Evolutionary conservation across 2,113 vertebrate genomes (phyloP).

Genomic region (Psittacus erithacus): DNA sequence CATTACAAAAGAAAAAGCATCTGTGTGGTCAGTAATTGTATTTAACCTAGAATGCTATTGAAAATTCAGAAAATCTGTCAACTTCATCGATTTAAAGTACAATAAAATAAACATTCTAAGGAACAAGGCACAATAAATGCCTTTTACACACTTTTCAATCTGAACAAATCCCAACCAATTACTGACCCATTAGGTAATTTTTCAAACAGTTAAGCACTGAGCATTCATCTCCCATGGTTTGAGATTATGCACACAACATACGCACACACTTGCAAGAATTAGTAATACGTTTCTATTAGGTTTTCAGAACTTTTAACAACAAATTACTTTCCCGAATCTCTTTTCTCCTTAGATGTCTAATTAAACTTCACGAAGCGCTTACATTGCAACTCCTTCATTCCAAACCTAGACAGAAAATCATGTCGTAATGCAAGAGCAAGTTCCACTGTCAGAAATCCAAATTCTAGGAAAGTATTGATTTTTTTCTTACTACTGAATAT

Average conservation of each 20-base stretch:
- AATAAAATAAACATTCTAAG: background rate
- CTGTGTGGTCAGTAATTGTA: slow-evolving; percentile 1
- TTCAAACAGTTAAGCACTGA: background rate
- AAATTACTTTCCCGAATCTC: background rate
- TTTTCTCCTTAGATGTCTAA: background rate
- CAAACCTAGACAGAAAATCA: background rate
- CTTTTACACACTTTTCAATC: background rate
- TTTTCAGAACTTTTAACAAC: background rate
- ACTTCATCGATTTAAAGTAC: background rate
- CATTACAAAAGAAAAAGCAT: background rate
- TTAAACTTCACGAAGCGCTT: background rate
- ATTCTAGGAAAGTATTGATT: background rate
- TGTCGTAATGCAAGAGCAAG: background rate
- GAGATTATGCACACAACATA: background rate
- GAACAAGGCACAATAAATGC: background rate
- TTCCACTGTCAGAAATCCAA: background rate
- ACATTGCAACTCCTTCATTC: background rate
- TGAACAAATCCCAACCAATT: background rate
- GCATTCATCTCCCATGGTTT: background rate
- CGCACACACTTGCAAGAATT: slow-evolving; percentile 49
- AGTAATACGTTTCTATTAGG: slow-evolving; percentile 13
- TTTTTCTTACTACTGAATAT: background rate
- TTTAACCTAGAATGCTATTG: background rate
- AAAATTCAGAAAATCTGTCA: slow-evolving; percentile 3
- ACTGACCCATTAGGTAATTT: background rate